phyloP scores from a whole-genome alignment of 2,113 vertebrate genomes.

The Sakesphorus luctuosus region DNA sequence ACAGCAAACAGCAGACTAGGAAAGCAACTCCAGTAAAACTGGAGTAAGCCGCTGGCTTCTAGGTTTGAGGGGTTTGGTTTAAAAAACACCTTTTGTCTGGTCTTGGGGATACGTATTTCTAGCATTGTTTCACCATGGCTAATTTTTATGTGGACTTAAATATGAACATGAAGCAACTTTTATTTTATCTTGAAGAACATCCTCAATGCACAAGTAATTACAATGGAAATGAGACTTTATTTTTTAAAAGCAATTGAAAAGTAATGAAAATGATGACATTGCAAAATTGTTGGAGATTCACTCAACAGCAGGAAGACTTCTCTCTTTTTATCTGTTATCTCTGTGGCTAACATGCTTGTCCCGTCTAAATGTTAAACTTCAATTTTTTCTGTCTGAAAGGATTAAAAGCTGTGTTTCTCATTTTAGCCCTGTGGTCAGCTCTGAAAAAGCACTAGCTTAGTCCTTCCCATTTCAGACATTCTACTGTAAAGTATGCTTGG shows the following conservation, averaged over 20 bases:
- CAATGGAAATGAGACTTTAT: not conserved
- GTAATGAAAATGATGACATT: not conserved
- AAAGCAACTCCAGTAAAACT: not conserved
- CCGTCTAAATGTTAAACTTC: not conserved
- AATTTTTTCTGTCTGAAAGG: not conserved
- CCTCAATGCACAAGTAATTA: not conserved
- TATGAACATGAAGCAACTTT: not conserved
- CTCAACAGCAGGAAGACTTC: not conserved
- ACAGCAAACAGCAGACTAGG: not conserved
- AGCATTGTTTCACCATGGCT: not conserved
- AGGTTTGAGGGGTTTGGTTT: fast-evolving
- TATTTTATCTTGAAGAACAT: not conserved
- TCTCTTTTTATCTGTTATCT: not conserved
- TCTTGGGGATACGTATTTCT: not conserved
- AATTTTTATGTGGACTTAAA: not conserved
- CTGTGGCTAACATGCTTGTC: not conserved
- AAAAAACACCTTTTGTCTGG: not conserved
- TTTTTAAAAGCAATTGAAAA: not conserved
- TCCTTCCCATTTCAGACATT: not conserved
- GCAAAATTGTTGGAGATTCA: not conserved
- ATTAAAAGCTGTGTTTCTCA: not conserved
- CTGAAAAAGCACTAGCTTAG: not conserved
- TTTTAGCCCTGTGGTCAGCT: not conserved
- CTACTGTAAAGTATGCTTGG: not conserved
- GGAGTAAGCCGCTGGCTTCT: not conserved